These are phyloP conservation scores for Drosophila trichaetosa DNA, from an alignment of 2,888 invertebrate genomes.

Conservation along the genomic window DNA sequence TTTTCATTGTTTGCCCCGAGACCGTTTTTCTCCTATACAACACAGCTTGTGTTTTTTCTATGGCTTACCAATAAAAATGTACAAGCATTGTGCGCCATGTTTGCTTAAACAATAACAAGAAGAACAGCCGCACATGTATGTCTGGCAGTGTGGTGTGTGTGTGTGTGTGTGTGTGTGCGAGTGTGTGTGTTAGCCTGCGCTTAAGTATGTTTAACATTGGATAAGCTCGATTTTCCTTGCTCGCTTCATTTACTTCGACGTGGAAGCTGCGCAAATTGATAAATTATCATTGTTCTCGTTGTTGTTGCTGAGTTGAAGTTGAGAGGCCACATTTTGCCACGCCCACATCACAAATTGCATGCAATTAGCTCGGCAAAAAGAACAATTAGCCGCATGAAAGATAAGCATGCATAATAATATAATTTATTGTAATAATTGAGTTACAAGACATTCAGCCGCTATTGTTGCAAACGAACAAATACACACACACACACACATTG, in stretches of 20 bases:
- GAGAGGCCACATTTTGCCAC: neutral
- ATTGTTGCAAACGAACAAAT: neutral
- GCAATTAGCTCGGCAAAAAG: conserved; percentile 68
- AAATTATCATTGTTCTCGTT: conserved; percentile 63
- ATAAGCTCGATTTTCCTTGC: conserved; percentile 65
- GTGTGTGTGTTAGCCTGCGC: conserved; percentile 33
- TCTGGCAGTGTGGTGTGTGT: conserved; percentile 12
- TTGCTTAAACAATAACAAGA: conserved; percentile 20
- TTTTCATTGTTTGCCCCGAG: conserved; percentile 4
- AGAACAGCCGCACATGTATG: conserved; percentile 3
- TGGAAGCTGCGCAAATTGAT: conserved; percentile 68
- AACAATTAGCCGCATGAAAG: conserved; percentile 70
- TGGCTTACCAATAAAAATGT: conserved; percentile 70
- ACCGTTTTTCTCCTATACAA: neutral
- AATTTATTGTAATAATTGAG: conserved; percentile 63
- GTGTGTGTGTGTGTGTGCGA: conserved; percentile 16
- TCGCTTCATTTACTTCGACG: conserved; percentile 68
- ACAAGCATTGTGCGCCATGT: conserved; percentile 46
- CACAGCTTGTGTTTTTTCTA: conserved; percentile 37
- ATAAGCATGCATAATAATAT: conserved; percentile 63
- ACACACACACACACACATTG: neutral
- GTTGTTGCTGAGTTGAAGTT: conserved; percentile 6
- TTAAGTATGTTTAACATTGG: conserved; percentile 76
- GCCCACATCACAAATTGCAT: conserved; percentile 56
- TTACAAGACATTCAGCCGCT: conserved; percentile 25